A percentile compares a stretch with the other conserved stretches of the same genome.
Evolutionary conservation across 2,113 vertebrate genomes (phyloP).

Genomic region (Notiomystis cincta): DNA sequence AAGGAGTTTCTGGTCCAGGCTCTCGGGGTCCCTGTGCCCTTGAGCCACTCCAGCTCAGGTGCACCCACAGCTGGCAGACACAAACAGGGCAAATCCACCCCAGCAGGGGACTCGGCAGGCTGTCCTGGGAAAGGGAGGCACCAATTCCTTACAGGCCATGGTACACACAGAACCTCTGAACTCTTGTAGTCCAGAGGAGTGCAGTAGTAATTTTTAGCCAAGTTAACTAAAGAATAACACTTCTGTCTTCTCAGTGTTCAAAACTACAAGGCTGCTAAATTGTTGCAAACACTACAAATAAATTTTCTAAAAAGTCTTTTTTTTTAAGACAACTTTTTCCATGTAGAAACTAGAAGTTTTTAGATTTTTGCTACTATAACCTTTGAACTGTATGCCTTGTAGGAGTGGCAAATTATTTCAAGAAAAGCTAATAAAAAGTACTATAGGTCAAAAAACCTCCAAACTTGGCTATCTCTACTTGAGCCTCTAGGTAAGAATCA

Average conservation of each 20-base stretch:
- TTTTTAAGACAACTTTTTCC: neutral
- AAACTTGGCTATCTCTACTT: neutral
- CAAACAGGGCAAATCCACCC: neutral
- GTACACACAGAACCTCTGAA: accelerated
- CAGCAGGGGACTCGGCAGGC: neutral
- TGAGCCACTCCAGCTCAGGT: accelerated
- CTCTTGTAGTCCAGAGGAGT: neutral
- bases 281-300: neutral
- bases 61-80: no score
- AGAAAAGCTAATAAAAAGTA: neutral
- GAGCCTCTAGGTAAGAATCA: neutral
- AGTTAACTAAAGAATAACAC: neutral
- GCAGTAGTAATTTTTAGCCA: neutral
- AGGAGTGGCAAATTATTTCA: neutral
- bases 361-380: neutral
- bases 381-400: accelerated
- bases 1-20: neutral
- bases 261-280: neutral
- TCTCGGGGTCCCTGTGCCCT: accelerated
- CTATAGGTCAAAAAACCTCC: neutral
- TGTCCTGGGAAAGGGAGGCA: neutral
- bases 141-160: neutral
- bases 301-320: neutral
- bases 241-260: neutral
- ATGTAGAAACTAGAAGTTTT: neutral